A percentile compares a stretch with the other conserved stretches of the same genome.
These are phyloP conservation scores for Hylia prasina DNA, from an alignment of 2,113 vertebrate species.

Conservation along the genomic window DNA sequence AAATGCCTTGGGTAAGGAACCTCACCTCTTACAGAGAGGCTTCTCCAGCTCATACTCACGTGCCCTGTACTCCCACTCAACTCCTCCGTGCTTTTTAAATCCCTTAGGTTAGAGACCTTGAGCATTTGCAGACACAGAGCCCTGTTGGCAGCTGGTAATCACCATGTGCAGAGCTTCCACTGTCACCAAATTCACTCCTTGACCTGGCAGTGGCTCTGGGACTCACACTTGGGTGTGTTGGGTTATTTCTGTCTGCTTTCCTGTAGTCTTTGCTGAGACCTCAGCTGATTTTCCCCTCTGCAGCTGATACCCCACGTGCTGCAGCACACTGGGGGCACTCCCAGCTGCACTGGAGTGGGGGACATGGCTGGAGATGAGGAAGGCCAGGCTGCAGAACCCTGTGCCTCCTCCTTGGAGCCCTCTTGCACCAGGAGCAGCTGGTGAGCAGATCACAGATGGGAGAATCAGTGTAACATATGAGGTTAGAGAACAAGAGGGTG, in stretches of 20 bases:
- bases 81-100: background rate
- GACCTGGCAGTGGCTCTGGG: background rate
- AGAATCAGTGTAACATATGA: background rate
- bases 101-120: background rate
- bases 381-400: background rate
- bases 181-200: background rate
- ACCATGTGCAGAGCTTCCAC: background rate
- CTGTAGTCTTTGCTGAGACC: background rate
- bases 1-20: background rate
- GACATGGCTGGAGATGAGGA: accelerated
- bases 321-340: background rate
- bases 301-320: accelerated
- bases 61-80: background rate
- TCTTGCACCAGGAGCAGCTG: slow-evolving; percentile 21
- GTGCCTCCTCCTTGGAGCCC: background rate
- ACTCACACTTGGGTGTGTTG: background rate
- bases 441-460: slow-evolving; percentile 11
- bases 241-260: background rate
- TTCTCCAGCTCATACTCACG: background rate
- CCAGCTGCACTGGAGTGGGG: background rate
- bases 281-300: background rate
- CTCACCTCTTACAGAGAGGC: background rate
- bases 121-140: background rate
- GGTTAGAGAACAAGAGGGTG: background rate
- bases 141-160: background rate